These are phyloP conservation scores for Neoarius graeffei DNA, from an alignment of 2,113 vertebrate species.

Conservation along the genomic window DNA sequence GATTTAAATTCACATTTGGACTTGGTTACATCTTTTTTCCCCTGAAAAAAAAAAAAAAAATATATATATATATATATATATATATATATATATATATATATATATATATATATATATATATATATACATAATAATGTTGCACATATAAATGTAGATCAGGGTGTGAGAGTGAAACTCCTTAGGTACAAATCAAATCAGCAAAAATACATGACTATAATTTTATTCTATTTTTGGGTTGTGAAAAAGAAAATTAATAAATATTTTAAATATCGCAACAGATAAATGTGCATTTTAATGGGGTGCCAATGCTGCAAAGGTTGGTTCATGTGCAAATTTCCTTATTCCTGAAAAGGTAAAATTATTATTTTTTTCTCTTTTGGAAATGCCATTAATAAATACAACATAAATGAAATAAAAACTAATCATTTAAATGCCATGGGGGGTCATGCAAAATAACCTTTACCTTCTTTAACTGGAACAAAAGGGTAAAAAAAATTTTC, in stretches of 20 bases:
- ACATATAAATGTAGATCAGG: neutral
- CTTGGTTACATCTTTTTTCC: too few species aligned
- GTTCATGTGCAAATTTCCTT: neutral
- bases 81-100: too few species aligned
- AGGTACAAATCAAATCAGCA: neutral
- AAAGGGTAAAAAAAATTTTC: neutral
- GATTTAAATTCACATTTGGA: too few species aligned
- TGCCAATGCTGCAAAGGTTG: neutral
- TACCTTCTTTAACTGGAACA: neutral
- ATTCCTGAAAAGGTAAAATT: neutral
- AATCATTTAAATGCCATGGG: neutral
- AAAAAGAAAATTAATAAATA: neutral
- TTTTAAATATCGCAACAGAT: too few species aligned
- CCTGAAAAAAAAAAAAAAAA: too few species aligned
- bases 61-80: too few species aligned
- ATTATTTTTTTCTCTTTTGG: neutral
- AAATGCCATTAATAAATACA: neutral
- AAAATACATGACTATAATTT: neutral
- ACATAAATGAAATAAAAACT: too few species aligned
- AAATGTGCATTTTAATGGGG: neutral
- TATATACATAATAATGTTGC: too few species aligned
- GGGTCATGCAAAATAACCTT: neutral
- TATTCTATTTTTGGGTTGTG: neutral
- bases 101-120: too few species aligned
- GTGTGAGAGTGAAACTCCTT: neutral